Percentiles rank a stretch among this genome's conserved stretches.
Evolutionary conservation across 2,888 invertebrate species (phyloP).

Genomic region (Catotricha subobsoleta): DNA sequence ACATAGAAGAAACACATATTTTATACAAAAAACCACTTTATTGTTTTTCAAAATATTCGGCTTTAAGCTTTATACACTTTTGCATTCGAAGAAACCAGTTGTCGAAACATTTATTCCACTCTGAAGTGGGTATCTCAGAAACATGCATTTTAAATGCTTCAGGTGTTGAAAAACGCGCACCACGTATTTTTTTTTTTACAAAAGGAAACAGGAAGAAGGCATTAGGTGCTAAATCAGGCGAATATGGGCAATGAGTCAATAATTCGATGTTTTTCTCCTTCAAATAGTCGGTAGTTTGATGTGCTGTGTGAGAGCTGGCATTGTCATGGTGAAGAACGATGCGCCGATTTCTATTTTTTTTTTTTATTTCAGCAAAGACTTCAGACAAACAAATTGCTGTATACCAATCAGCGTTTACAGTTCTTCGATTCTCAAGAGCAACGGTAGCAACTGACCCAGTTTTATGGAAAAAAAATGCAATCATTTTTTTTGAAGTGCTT

Average conservation of each 20-base stretch:
- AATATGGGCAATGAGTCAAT: slow-evolving; percentile 9
- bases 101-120: slow-evolving; percentile 14
- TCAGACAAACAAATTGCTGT: slow-evolving; percentile 16
- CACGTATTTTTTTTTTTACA: slow-evolving; percentile 13
- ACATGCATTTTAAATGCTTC: slow-evolving; percentile 15
- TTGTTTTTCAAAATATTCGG: slow-evolving; percentile 11
- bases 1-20: slow-evolving; percentile 7
- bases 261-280: slow-evolving; percentile 11
- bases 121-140: slow-evolving; percentile 12
- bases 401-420: slow-evolving; percentile 16
- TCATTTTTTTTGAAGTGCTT: slow-evolving; percentile 9
- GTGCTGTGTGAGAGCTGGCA: slow-evolving; percentile 11
- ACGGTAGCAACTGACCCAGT: slow-evolving; percentile 15
- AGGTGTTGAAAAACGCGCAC: slow-evolving; percentile 13
- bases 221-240: slow-evolving; percentile 14
- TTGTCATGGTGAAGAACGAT: slow-evolving; percentile 12
- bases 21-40: slow-evolving; percentile 2
- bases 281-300: slow-evolving; percentile 10
- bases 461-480: slow-evolving; percentile 1
- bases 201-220: slow-evolving; percentile 13
- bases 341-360: slow-evolving; percentile 6
- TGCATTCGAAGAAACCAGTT: slow-evolving; percentile 15
- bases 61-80: slow-evolving; percentile 14
- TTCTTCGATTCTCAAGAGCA: slow-evolving; percentile 13
- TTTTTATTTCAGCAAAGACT: slow-evolving; percentile 17